Conservation (phyloP, 2,888 invertebrate species). For the Pediacus dermestoides region DNA sequence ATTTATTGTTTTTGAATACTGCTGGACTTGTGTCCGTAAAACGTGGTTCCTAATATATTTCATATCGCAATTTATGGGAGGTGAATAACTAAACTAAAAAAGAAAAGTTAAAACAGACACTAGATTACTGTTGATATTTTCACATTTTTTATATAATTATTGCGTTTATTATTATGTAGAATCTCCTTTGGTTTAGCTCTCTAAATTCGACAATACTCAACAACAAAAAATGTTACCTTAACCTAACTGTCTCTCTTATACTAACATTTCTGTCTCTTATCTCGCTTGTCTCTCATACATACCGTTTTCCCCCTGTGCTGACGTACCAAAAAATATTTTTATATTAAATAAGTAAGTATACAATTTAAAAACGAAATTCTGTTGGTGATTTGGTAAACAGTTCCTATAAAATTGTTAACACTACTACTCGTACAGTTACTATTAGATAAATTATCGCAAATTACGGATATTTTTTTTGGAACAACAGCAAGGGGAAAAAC, state of each 20-base stretch:
- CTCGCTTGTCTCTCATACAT: slow-evolving; percentile 17
- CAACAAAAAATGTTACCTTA: too few species aligned
- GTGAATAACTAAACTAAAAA: slow-evolving; percentile 17
- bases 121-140: slow-evolving; percentile 29
- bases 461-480: too few species aligned
- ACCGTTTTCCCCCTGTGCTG: slow-evolving; percentile 9
- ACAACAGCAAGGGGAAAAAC: too few species aligned
- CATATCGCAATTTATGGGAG: slow-evolving; percentile 47
- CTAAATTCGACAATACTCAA: slow-evolving; percentile 24
- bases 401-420: slow-evolving; percentile 9
- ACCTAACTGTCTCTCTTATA: slow-evolving; percentile 3
- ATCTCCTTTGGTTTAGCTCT: slow-evolving; percentile 20
- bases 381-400: slow-evolving; percentile 3
- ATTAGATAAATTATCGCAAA: too few species aligned
- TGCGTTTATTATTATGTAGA: slow-evolving; percentile 16
- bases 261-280: slow-evolving; percentile 6
- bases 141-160: too few species aligned
- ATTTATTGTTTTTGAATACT: slow-evolving; percentile 42
- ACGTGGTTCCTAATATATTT: slow-evolving; percentile 51
- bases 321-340: slow-evolving; percentile 5
- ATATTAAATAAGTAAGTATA: background rate
- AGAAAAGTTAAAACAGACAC: slow-evolving; percentile 18
- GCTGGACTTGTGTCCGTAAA: slow-evolving; percentile 41
- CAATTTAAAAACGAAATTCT: too few species aligned
- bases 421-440: too few species aligned